These are phyloP conservation scores for Danaus melanippus DNA, from an alignment of 1,140 invertebrate genomes.

Conservation along the genomic window DNA sequence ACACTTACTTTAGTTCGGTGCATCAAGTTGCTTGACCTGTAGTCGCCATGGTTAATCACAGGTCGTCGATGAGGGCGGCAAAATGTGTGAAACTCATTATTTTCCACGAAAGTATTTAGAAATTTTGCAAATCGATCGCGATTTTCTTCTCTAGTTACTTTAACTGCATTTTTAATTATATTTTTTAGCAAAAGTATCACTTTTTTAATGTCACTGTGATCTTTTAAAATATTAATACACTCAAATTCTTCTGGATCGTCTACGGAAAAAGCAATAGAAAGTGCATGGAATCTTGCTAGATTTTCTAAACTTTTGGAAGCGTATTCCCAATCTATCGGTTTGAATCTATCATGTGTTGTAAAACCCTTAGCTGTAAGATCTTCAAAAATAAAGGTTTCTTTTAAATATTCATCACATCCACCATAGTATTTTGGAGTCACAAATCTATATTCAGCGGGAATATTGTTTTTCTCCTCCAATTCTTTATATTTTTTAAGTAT, in stretches of 20 bases:
- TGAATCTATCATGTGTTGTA: slow-evolving; percentile 32
- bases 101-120: slow-evolving; percentile 4
- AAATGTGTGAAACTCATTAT: slow-evolving; percentile 7
- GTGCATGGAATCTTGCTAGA: slow-evolving; percentile 44
- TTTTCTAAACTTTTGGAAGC: slow-evolving; percentile 29
- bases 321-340: slow-evolving; percentile 39
- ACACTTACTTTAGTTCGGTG: slow-evolving; percentile 30
- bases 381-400: slow-evolving; percentile 43
- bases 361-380: slow-evolving; percentile 34
- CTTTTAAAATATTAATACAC: slow-evolving; percentile 8
- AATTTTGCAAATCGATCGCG: slow-evolving; percentile 19
- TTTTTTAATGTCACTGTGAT: not conserved
- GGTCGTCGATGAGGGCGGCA: slow-evolving; percentile 16
- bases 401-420: slow-evolving; percentile 17
- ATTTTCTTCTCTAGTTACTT: slow-evolving; percentile 21
- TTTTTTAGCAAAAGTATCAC: slow-evolving; percentile 8
- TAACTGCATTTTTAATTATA: slow-evolving; percentile 14
- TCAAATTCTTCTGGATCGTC: slow-evolving; percentile 31
- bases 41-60: slow-evolving; percentile 39
- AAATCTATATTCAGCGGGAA: slow-evolving; percentile 28
- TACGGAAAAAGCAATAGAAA: slow-evolving; percentile 33
- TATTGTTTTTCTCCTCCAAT: slow-evolving; percentile 28
- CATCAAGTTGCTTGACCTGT: slow-evolving; percentile 37
- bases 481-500: slow-evolving; percentile 32
- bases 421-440: slow-evolving; percentile 34